phyloP scores from a whole-genome alignment of 2,888 invertebrate genomes.

The Steinernema scapterisci region DNA sequence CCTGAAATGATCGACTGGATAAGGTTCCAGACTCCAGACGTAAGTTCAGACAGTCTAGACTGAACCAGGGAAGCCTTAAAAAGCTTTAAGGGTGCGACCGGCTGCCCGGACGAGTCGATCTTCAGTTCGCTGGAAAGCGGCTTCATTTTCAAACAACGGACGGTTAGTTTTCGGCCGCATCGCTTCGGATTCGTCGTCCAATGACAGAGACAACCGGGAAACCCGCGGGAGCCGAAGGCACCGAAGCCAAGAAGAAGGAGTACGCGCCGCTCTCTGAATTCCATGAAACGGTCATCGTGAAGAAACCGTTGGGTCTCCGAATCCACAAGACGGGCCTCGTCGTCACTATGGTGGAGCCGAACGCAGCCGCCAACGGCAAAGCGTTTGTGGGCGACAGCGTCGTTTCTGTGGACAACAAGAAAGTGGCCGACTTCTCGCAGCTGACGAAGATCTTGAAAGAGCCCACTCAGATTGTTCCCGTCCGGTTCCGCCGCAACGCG shows the following conservation, averaged over 20 bases:
- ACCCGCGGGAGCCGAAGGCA: neutral
- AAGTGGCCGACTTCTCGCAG: constrained; percentile 40
- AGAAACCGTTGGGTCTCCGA: constrained; percentile 47
- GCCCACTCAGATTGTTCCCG: constrained; percentile 37
- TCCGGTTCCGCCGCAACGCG: constrained; percentile 43
- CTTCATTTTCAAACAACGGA: neutral
- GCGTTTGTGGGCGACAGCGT: constrained; percentile 49
- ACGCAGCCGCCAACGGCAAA: constrained; percentile 42
- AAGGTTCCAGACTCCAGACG: too few species aligned
- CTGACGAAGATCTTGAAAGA: constrained; percentile 41
- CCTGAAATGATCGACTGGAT: too few species aligned
- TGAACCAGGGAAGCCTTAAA: too few species aligned
- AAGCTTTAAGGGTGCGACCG: too few species aligned
- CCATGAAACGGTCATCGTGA: constrained; percentile 37
- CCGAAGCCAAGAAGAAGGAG: neutral
- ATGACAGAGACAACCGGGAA: constrained; percentile 11
- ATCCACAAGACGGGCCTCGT: constrained; percentile 48
- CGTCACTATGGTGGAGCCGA: constrained; percentile 47
- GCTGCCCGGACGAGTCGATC: neutral
- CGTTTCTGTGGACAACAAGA: constrained; percentile 44
- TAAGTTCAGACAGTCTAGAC: too few species aligned
- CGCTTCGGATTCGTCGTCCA: neutral
- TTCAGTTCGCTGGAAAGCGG: neutral
- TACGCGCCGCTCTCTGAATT: neutral
- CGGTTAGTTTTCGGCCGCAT: constrained; percentile 9